Conservation (phyloP, 2,113 vertebrate genomes). For the Thunnus maccoyii region DNA sequence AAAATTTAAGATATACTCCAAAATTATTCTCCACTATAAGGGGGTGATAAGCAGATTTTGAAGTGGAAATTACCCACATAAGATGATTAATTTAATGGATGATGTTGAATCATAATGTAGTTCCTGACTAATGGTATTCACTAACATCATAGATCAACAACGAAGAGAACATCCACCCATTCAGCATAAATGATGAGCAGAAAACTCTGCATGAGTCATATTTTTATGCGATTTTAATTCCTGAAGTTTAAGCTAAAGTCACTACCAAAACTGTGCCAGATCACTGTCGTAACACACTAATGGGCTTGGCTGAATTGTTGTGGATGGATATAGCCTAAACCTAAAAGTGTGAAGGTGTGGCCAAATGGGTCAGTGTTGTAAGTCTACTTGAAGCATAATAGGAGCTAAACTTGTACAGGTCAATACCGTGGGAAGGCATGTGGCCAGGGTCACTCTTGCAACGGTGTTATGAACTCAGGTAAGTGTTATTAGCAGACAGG, state of each 20-base stretch:
- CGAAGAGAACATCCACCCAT: background rate
- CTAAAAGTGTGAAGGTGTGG: background rate
- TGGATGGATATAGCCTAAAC: constrained; percentile 24
- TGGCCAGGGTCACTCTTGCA: constrained; percentile 27
- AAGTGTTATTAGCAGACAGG: constrained; percentile 31
- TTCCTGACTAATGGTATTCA: background rate
- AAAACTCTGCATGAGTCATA: background rate
- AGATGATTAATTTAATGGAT: background rate
- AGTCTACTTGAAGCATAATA: background rate
- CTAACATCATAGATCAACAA: background rate
- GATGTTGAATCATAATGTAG: background rate
- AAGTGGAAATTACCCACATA: background rate
- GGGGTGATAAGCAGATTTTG: background rate
- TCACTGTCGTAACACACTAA: constrained; percentile 15
- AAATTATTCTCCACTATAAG: too few relatives aligned
- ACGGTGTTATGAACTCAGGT: constrained; percentile 37
- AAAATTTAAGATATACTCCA: background rate
- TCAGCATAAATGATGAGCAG: background rate
- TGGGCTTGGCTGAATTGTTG: constrained; percentile 17
- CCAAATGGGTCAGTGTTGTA: constrained; percentile 43
- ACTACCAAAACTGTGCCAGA: background rate
- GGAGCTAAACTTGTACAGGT: constrained; percentile 38
- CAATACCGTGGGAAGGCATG: constrained; percentile 35
- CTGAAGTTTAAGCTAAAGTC: background rate
- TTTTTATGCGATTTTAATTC: background rate